Evolutionary conservation across 2,113 vertebrate genomes (phyloP), one percentile per base, ranked within the genome.

Genomic region (Percopsis transmontana): DNA sequence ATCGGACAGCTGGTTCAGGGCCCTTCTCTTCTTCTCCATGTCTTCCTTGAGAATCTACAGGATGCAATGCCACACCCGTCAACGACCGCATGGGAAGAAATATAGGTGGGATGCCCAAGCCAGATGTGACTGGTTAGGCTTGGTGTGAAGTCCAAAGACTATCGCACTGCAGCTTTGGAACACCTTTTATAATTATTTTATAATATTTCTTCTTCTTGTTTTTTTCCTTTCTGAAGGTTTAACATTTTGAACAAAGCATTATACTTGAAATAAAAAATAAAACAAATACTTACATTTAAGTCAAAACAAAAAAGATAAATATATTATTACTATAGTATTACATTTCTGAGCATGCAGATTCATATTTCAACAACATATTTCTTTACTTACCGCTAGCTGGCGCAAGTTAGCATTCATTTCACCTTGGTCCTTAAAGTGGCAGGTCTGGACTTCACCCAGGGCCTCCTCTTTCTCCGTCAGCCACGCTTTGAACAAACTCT

Each of bases 1-100:
- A 19, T 97, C 95, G 12, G 93, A 94, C 61, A 99, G 90, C 44
- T 97, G 93, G 67, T 96, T 94, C 62, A 99, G 81, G 0, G 92
- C 93, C 57, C 92, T 92, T 33, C 92, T 91, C 80, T 97, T 98
- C 91, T 94, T 95, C 76, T 95, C 95, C 95, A 99, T 94, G 77
- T 99, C 96, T 72, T 98, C 96, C 70, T 97, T 99, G 79, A 99
- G 90, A 89, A 89, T 94, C 97, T 98, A 69, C 2, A 41, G 21
- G 18, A 64, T 15, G 2, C 0, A 55, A 66, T 1, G 4, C 33
- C 23, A 55, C 10, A 53, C n/a, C 41, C 33, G 16, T 62, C 44
- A 56, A 4, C 40, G 16, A 0, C 10, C 7, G 14, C 15, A 52
- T 8, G 19, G 50, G 11, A 21, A 3, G 50, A 21, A 50, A 50